phyloP scores from a whole-genome alignment of 1,140 invertebrate species.

The Phenacoccus solenopsis region DNA sequence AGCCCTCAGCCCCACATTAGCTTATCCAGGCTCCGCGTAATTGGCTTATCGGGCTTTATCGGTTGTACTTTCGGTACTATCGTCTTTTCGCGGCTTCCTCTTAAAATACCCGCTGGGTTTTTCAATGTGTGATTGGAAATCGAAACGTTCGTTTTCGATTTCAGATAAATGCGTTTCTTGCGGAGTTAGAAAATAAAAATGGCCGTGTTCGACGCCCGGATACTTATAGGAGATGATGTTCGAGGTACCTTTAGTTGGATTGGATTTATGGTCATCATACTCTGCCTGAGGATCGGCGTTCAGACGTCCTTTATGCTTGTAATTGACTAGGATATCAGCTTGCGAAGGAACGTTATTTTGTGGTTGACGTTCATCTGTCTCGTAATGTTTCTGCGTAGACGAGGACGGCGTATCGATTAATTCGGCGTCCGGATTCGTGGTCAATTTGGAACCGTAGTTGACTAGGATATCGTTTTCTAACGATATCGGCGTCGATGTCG shows the following conservation, averaged over 20 bases:
- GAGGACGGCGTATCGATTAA: background rate
- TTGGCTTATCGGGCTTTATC: background rate
- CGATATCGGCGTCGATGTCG: slow-evolving; percentile 28
- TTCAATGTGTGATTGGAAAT: background rate
- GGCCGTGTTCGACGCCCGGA: slow-evolving; percentile 50
- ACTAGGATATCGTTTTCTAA: slow-evolving; percentile 26
- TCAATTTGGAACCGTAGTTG: slow-evolving; percentile 11
- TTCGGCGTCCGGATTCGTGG: slow-evolving; percentile 16
- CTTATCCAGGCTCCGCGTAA: too few relatives aligned
- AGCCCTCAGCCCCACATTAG: too few relatives aligned
- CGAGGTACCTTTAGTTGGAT: slow-evolving; percentile 9
- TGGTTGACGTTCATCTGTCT: background rate
- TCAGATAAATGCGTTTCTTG: slow-evolving; percentile 31
- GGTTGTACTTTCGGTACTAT: background rate
- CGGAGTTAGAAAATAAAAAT: slow-evolving; percentile 63
- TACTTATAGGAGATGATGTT: slow-evolving; percentile 52
- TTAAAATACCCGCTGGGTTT: slow-evolving; percentile 7
- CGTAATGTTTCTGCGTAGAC: background rate
- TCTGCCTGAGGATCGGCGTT: slow-evolving; percentile 41
- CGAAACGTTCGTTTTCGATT: background rate
- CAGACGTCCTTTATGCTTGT: slow-evolving; percentile 29
- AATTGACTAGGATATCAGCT: slow-evolving; percentile 40
- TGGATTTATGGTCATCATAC: slow-evolving; percentile 30
- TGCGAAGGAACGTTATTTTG: slow-evolving; percentile 19
- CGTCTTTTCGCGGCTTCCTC: background rate